These are phyloP conservation scores for Orbicella faveolata DNA, from an alignment of 64 coral and sea anemone genomes.

Conservation along the genomic window DNA sequence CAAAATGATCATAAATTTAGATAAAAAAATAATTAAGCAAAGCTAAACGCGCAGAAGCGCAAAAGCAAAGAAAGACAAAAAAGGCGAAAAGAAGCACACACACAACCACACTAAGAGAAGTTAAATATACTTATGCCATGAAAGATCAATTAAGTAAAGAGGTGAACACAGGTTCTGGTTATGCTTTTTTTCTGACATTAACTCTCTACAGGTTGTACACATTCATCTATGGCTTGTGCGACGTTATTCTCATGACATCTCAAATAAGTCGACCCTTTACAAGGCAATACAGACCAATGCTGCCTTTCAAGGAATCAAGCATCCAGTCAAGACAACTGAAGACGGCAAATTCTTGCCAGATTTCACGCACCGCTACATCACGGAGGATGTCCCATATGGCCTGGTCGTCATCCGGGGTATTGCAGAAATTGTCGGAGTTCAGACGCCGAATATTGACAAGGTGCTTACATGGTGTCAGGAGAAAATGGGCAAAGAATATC, in stretches of 20 bases:
- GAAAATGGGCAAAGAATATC: neutral
- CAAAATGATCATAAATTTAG: too few relatives aligned
- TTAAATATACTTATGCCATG: too few relatives aligned
- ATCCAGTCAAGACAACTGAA: neutral
- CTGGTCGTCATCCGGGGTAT: neutral
- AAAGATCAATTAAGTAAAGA: too few relatives aligned
- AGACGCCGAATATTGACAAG: neutral
- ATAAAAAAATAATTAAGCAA: too few relatives aligned
- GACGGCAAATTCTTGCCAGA: neutral
- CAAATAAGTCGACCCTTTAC: neutral
- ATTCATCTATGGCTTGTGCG: neutral
- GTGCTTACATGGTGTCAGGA: neutral
- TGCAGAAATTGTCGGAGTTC: neutral
- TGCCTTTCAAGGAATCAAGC: neutral
- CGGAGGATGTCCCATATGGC: neutral
- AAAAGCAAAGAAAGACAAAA: too few relatives aligned
- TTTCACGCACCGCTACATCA: neutral
- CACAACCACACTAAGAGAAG: too few relatives aligned
- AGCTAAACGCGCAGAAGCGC: too few relatives aligned
- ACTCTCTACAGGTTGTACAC: neutral
- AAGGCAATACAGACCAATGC: neutral
- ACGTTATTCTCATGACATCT: slow-evolving; percentile 9
- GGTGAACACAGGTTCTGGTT: too few relatives aligned
- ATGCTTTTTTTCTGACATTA: too few relatives aligned
- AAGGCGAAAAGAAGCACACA: too few relatives aligned